These are phyloP conservation scores for Myiotriccus ornatus DNA, from an alignment of 2,797 vertebrate species.

Conservation along the genomic window DNA sequence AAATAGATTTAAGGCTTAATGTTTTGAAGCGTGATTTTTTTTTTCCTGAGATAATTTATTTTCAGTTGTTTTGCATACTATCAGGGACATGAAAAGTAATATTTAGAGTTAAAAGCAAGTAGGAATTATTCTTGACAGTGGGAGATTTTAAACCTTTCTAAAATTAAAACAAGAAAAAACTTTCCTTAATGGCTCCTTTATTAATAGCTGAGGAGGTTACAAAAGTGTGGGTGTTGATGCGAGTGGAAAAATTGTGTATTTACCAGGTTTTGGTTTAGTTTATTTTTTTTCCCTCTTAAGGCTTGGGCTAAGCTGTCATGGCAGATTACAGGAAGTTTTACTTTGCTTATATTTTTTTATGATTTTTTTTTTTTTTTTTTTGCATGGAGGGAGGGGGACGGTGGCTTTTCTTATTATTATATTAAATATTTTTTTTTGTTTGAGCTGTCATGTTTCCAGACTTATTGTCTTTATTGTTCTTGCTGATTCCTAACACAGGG, in stretches of 20 bases:
- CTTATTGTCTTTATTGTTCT: constrained; percentile 47
- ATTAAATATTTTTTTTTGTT: constrained; percentile 32
- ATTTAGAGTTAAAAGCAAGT: background rate
- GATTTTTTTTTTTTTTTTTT: background rate
- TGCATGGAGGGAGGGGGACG: background rate
- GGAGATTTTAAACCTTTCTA: background rate
- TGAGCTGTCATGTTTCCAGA: constrained; percentile 21
- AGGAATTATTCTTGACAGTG: background rate
- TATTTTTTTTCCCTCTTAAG: background rate
- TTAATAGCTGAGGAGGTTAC: background rate
- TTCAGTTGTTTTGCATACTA: background rate
- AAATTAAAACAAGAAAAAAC: background rate
- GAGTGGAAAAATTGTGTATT: background rate
- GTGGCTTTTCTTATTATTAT: constrained; percentile 9
- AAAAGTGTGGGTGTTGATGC: background rate
- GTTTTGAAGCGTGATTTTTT: background rate
- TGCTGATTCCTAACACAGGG: constrained; percentile 24
- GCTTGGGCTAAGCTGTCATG: background rate
- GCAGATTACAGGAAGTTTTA: constrained; percentile 19
- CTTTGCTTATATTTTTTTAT: background rate
- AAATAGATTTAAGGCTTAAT: constrained; percentile 42
- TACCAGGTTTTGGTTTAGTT: background rate
- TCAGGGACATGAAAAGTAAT: background rate
- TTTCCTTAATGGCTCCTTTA: background rate
- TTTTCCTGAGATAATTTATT: background rate